These are phyloP conservation scores for Acanthacorydalis orientalis DNA, from an alignment of 2,888 invertebrate genomes.

Conservation along the genomic window DNA sequence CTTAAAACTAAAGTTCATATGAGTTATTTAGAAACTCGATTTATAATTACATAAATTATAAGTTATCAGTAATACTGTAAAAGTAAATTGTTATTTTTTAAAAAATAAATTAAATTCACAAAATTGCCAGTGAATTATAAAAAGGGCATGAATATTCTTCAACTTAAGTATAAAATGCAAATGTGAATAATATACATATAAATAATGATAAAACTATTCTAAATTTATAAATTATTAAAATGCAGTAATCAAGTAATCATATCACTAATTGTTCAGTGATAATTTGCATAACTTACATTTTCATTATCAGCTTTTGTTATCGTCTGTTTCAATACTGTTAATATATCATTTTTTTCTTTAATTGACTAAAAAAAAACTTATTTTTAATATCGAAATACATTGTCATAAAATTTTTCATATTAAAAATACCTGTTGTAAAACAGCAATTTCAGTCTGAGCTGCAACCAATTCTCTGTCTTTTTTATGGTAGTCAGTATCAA, in stretches of 20 bases:
- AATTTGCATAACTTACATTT: not conserved
- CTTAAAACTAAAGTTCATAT: not conserved
- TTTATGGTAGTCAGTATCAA: conserved; percentile 1
- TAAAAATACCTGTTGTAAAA: not conserved
- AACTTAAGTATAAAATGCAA: too few relatives aligned
- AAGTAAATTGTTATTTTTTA: too few relatives aligned
- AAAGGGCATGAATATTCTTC: too few relatives aligned
- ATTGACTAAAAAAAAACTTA: not conserved
- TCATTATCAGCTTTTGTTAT: not conserved
- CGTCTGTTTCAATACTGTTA: not conserved
- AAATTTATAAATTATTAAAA: too few relatives aligned
- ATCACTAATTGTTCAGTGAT: not conserved
- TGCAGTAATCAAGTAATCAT: not conserved
- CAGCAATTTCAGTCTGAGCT: not conserved
- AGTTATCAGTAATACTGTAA: too few relatives aligned
- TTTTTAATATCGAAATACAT: not conserved
- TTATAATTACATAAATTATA: too few relatives aligned
- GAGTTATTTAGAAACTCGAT: too few relatives aligned
- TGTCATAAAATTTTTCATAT: not conserved
- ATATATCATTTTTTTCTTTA: conserved; percentile 2
- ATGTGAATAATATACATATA: too few relatives aligned
- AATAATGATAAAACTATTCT: too few relatives aligned
- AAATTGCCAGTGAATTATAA: too few relatives aligned
- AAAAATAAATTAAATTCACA: too few relatives aligned
- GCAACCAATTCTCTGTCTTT: conserved; percentile 1